Evolutionary conservation across 2,888 invertebrate species (phyloP).

Genomic region (Tortricodes alternella): DNA sequence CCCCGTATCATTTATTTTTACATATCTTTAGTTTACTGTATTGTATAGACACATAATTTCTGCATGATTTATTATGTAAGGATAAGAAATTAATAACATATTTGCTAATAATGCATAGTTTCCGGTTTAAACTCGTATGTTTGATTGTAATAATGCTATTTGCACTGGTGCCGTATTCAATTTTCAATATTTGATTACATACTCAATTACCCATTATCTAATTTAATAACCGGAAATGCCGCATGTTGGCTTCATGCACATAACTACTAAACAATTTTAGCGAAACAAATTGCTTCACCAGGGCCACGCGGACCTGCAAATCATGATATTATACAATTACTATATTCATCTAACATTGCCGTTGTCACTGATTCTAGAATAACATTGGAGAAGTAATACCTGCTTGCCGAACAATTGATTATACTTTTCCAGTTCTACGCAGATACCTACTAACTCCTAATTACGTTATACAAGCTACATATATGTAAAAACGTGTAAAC

Average conservation of each 20-base stretch:
- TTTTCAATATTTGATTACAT: too few species aligned
- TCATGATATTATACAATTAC: conserved; percentile 10
- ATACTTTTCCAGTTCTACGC: background rate
- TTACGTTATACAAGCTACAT: conserved; percentile 19
- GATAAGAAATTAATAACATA: too few species aligned
- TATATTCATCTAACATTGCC: background rate
- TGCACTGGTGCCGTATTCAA: too few species aligned
- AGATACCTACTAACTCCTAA: too few species aligned
- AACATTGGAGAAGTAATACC: background rate
- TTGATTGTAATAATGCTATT: too few species aligned
- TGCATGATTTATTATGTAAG: too few species aligned
- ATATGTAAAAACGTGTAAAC: conserved; percentile 46
- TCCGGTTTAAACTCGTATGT: too few species aligned
- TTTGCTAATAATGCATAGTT: too few species aligned
- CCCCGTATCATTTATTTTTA: too few species aligned
- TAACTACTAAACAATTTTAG: conserved; percentile 6
- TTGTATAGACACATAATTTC: too few species aligned
- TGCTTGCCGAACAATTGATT: background rate
- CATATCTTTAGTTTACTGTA: too few species aligned
- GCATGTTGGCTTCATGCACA: background rate
- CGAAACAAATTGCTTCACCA: conserved; percentile 22
- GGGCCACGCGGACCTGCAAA: background rate
- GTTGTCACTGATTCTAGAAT: background rate
- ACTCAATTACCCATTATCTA: background rate
- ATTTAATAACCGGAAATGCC: conserved; percentile 3